Evolutionary conservation across 2,888 invertebrate genomes (phyloP), one percentile per base, ranked within the genome.

Genomic region (Trachelus tabidus): DNA sequence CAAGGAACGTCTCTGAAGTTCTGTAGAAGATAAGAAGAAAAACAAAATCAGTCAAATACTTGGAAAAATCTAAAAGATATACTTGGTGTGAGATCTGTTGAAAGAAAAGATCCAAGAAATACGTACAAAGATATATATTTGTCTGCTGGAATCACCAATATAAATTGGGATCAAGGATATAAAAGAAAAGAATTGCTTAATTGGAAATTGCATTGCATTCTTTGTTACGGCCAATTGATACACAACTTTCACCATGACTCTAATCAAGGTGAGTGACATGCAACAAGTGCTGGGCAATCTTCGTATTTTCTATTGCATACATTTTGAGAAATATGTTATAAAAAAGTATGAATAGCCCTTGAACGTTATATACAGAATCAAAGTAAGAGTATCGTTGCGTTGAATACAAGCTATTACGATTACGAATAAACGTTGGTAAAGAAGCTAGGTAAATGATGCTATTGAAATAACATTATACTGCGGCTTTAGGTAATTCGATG

Each of bases 201-300:
- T 56, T 56, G 23, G 56, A 23, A 56, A 56, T 56, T 56, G 23
- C 56, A 56, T 56, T 9, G 56, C 56, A 56, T 56, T 56, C 56
- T 56, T 56, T 23, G 56, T 23, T 56, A 56, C 56, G 56, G 56
- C 40, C 40, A 23, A 4, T 4, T 40, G 23, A 56, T 56, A 56
- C 56, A 2, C 34, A 9, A 40, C 78, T 77, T 81, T 84, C 82
- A 82, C 77, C 80, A 87, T 87, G 87, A 82, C 84, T 84, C 79
- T 86, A 80, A 84, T 87, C 84, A 87, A 87, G 85, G 87, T 87
- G 83, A 85, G 86, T 84, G 82, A 82, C 83, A 85, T 79, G 84
- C 85, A 86, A 86, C 85, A 85, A 85, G 86, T 34, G 71, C 71
- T 11, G 9, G 71, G 2, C 6, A 9, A 9, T 56, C 23, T 23